Evolutionary conservation across 2,888 invertebrate species (phyloP).

Genomic region (Synanthedon andrenaeformis): DNA sequence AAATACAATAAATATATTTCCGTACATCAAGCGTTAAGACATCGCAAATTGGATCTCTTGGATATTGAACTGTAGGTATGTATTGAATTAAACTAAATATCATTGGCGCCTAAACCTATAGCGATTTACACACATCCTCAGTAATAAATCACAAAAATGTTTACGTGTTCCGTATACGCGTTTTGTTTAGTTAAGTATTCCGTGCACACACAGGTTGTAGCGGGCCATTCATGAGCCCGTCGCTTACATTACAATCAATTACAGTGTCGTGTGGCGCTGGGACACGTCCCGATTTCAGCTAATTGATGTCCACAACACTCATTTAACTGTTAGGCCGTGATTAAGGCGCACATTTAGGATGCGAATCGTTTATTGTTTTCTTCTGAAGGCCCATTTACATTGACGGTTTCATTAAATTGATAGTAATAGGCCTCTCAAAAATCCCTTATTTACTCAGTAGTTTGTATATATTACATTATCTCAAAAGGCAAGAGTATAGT

Average conservation of each 20-base stretch:
- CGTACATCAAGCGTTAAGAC: no score
- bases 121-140: conserved; percentile 6
- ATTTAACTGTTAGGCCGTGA: conserved; percentile 6
- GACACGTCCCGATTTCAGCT: conserved; percentile 24
- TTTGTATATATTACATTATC: no score
- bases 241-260: conserved; percentile 43
- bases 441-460: no score
- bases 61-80: no score
- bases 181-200: conserved; percentile 26
- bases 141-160: conserved; percentile 23
- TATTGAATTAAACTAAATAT: no score
- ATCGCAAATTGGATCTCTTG: no score
- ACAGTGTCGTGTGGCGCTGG: conserved; percentile 19
- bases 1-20: no score
- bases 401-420: no score
- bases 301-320: conserved; percentile 8
- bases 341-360: background rate
- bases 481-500: no score
- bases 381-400: background rate
- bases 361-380: background rate
- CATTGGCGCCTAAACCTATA: background rate
- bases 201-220: conserved; percentile 19
- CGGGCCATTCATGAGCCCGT: conserved; percentile 37
- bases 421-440: no score
- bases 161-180: background rate